Evolutionary conservation across 2,113 vertebrate genomes (phyloP).

Genomic region (Myiagra hebetior): DNA sequence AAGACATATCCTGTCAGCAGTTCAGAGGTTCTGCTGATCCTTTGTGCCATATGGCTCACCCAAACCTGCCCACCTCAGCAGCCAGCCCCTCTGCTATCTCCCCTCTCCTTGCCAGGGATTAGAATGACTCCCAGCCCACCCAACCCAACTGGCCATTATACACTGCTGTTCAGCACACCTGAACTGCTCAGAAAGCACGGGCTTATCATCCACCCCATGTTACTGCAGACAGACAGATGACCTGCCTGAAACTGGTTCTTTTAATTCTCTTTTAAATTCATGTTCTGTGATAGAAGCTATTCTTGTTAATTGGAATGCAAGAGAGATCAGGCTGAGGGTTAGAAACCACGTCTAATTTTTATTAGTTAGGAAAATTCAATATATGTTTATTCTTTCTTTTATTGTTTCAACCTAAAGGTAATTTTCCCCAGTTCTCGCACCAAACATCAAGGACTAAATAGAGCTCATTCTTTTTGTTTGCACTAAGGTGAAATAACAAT

Average conservation of each 20-base stretch:
- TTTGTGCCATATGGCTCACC: neutral
- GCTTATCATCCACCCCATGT: neutral
- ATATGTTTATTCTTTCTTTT: neutral
- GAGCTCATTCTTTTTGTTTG: neutral
- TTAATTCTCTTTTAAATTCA: neutral
- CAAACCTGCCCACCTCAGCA: neutral
- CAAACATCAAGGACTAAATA: neutral
- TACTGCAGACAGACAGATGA: neutral
- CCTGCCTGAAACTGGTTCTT: neutral
- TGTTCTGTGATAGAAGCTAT: neutral
- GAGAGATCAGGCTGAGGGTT: neutral
- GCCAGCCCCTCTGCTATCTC: neutral
- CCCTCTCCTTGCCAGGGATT: neutral
- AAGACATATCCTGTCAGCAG: fast-evolving
- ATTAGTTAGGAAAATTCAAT: neutral
- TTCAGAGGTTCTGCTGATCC: neutral
- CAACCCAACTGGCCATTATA: fast-evolving
- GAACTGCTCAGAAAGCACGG: neutral
- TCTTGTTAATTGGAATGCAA: neutral
- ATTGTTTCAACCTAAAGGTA: neutral
- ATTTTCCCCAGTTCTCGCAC: neutral
- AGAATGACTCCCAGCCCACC: neutral
- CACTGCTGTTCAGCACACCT: neutral
- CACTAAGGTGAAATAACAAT: neutral
- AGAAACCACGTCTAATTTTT: constrained; percentile 7